Evolutionary conservation across 2,888 invertebrate genomes (phyloP).

Genomic region (Caenorhabditis sp.): DNA sequence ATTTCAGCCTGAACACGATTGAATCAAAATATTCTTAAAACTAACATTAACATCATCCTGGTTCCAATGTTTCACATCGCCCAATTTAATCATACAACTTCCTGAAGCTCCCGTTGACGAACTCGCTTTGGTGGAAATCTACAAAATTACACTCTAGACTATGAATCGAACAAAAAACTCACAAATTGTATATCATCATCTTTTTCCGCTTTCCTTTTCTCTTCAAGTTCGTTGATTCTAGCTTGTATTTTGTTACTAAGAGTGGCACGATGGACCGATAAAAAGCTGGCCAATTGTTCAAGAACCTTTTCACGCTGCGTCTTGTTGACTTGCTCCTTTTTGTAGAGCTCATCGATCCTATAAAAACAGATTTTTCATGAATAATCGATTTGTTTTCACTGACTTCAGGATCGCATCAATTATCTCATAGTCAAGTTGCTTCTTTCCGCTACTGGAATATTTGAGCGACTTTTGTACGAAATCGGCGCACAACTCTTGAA

Average conservation of each 20-base stretch:
- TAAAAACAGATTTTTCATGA: not conserved
- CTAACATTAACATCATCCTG: not conserved
- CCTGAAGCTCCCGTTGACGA: not conserved
- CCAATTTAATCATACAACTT: not conserved
- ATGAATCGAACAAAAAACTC: not conserved
- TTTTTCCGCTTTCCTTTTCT: not conserved
- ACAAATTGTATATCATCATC: constrained; percentile 3
- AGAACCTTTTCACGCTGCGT: no score
- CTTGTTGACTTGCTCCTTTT: not conserved
- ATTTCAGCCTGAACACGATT: no score
- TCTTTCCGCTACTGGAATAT: not conserved
- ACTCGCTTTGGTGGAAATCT: not conserved
- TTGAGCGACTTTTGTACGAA: not conserved
- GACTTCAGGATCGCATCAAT: constrained; percentile 2
- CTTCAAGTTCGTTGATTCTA: constrained; percentile 4
- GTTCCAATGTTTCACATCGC: not conserved
- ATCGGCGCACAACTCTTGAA: not conserved
- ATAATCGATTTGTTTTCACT: not conserved
- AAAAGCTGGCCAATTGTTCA: not conserved
- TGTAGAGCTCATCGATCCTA: not conserved
- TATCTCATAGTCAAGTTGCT: not conserved
- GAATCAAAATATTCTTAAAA: no score
- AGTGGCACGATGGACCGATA: not conserved
- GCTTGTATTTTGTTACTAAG: not conserved
- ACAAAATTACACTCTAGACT: not conserved